A percentile compares a stretch with the other conserved stretches of the same genome.
phyloP scores from a whole-genome alignment of 2,888 invertebrate genomes.

The Dioctria rufipes region DNA sequence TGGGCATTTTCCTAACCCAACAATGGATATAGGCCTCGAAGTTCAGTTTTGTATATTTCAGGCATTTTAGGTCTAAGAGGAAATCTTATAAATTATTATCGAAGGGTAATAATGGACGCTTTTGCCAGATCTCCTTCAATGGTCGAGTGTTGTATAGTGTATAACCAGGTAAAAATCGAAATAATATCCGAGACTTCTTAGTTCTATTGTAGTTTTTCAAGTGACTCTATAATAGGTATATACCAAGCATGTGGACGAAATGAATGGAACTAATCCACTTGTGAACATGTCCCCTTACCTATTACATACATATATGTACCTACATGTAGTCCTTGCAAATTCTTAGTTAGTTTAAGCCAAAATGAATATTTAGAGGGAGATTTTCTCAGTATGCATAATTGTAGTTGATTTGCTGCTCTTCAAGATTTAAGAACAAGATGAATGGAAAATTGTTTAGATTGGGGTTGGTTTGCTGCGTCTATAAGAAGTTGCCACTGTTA shows the following conservation, averaged over 20 bases:
- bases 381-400: not conserved
- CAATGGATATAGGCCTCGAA: not conserved
- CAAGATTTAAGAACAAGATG: not conserved
- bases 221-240: slow-evolving; percentile 8
- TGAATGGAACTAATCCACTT: slow-evolving; percentile 51
- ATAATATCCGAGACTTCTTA: slow-evolving; percentile 28
- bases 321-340: slow-evolving; percentile 27
- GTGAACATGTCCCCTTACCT: slow-evolving; percentile 36
- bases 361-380: not conserved
- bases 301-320: too few species aligned
- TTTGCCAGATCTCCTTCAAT: slow-evolving; percentile 39
- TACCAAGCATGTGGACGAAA: slow-evolving; percentile 1
- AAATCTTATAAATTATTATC: slow-evolving; percentile 46
- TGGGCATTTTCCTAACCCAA: slow-evolving; percentile 12
- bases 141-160: slow-evolving; percentile 3
- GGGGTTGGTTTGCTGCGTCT: not conserved
- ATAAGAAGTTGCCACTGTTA: too few species aligned
- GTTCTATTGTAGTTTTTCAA: slow-evolving; percentile 39
- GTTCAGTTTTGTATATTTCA: slow-evolving; percentile 23
- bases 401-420: not conserved
- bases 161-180: slow-evolving; percentile 40
- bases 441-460: not conserved
- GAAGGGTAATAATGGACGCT: slow-evolving; percentile 42
- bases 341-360: not conserved
- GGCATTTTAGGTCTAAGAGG: slow-evolving; percentile 19